phyloP scores from a whole-genome alignment of 2,888 invertebrate species.

The Sepioteuthis lessoniana region DNA sequence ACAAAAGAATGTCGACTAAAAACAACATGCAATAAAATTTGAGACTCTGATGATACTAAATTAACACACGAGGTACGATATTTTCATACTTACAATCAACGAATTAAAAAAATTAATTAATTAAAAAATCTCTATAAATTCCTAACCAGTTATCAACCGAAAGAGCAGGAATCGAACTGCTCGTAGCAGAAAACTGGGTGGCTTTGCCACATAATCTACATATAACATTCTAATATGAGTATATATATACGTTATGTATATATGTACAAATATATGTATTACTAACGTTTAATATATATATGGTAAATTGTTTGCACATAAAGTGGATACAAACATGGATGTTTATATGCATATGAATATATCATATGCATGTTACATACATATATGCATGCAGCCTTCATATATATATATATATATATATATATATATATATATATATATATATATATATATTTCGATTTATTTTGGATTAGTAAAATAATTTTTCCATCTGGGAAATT shows the following conservation, averaged over 20 bases:
- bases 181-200: neutral
- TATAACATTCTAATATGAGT: neutral
- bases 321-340: neutral
- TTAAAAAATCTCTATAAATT: neutral
- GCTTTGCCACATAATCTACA: neutral
- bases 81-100: neutral
- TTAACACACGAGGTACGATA: neutral
- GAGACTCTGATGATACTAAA: neutral
- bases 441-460: neutral
- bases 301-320: neutral
- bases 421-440: neutral
- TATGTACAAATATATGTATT: neutral
- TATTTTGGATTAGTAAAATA: slow-evolving; percentile 2
- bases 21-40: neutral
- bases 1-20: neutral
- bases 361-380: neutral
- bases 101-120: neutral
- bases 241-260: no score
- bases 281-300: neutral
- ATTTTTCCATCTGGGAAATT: neutral
- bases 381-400: neutral
- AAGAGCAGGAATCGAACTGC: neutral
- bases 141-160: neutral
- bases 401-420: neutral
- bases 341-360: neutral